phyloP scores from a whole-genome alignment of 1,140 invertebrate genomes.

The Trachymyrmex septentrionalis region DNA sequence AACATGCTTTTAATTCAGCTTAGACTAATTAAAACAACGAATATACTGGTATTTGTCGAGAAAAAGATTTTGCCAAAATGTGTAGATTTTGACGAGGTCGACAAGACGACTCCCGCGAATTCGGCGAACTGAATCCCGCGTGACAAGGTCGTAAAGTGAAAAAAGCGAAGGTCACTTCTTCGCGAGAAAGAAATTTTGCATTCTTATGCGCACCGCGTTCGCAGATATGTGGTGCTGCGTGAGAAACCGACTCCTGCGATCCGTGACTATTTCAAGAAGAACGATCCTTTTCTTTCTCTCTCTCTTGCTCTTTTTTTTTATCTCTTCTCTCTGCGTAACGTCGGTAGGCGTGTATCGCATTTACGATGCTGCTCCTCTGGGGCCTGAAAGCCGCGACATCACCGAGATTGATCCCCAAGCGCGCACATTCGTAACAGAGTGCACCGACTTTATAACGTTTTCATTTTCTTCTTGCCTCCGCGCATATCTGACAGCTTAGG shows the following conservation, averaged over 20 bases:
- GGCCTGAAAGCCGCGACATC: constrained; percentile 19
- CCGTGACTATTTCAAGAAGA: constrained; percentile 41
- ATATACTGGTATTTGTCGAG: too few species aligned
- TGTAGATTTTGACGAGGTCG: neutral
- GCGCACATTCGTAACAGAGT: neutral
- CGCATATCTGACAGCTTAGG: constrained; percentile 2
- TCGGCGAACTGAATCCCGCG: neutral
- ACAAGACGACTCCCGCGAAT: neutral
- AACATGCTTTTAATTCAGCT: neutral
- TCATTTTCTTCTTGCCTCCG: constrained; percentile 21
- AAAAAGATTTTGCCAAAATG: neutral
- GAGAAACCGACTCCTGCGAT: neutral
- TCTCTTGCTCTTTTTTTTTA: neutral
- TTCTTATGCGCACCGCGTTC: constrained; percentile 22
- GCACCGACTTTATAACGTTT: constrained; percentile 1
- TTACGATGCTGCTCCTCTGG: constrained; percentile 13
- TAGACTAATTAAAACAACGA: too few species aligned
- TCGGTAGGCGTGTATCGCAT: constrained; percentile 25
- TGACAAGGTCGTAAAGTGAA: constrained; percentile 21
- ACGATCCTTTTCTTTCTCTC: neutral
- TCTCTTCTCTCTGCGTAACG: constrained; percentile 1
- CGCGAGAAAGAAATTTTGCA: constrained; percentile 37
- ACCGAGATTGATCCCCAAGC: constrained; percentile 25
- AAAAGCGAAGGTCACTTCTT: constrained; percentile 12
- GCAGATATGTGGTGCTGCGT: neutral